Conservation (phyloP, 2,797 vertebrate genomes). For the Acanthopagrus latus region DNA sequence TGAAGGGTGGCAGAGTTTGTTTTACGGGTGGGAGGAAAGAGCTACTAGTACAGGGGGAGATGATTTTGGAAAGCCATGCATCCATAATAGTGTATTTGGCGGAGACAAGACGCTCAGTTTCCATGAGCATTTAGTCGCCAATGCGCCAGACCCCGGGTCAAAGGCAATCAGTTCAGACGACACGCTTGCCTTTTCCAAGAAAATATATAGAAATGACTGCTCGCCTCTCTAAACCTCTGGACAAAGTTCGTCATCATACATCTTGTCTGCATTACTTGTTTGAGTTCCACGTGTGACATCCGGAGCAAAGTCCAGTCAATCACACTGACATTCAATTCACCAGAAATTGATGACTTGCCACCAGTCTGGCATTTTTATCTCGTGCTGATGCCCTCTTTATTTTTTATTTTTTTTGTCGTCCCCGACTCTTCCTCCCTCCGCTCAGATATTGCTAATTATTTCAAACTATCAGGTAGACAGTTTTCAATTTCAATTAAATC, state of each 20-base stretch:
- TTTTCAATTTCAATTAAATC: slow-evolving; percentile 88
- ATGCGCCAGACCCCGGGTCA: slow-evolving; percentile 34
- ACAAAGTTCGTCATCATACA: slow-evolving; percentile 43
- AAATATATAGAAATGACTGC: neutral
- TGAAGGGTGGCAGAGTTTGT: slow-evolving; percentile 70
- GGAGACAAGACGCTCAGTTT: slow-evolving; percentile 29
- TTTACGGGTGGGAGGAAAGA: slow-evolving; percentile 67
- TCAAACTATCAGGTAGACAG: slow-evolving; percentile 86
- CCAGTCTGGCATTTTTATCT: slow-evolving; percentile 69
- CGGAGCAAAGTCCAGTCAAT: slow-evolving; percentile 73
- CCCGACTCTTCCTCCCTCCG: slow-evolving; percentile 67
- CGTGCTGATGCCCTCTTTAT: slow-evolving; percentile 76
- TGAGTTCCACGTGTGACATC: slow-evolving; percentile 59
- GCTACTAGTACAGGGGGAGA: slow-evolving; percentile 46
- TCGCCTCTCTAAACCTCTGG: slow-evolving; percentile 25
- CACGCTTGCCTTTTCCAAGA: neutral
- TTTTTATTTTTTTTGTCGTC: slow-evolving; percentile 75
- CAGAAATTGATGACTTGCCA: slow-evolving; percentile 71
- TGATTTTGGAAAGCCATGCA: slow-evolving; percentile 47
- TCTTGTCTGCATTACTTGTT: slow-evolving; percentile 61
- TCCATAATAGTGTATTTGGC: slow-evolving; percentile 46
- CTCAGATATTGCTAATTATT: slow-evolving; percentile 88
- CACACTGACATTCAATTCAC: slow-evolving; percentile 77
- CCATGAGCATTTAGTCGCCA: slow-evolving; percentile 35
- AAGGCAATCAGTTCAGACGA: slow-evolving; percentile 13